Evolutionary conservation across 2,113 vertebrate species (phyloP).

Genomic region (Muntiacus muntjak): DNA sequence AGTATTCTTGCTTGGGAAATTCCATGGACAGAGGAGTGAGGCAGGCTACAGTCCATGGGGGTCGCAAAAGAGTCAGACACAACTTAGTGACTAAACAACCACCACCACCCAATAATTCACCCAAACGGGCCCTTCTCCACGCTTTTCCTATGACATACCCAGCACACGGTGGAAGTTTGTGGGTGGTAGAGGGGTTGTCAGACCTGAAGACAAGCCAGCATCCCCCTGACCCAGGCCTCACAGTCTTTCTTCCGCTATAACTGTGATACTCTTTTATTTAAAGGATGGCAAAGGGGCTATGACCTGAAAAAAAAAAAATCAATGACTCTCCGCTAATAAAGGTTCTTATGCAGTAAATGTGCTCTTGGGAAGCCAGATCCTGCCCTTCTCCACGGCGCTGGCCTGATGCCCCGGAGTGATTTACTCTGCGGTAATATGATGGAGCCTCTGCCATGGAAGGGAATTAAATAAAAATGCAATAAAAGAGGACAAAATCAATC

Average conservation of each 20-base stretch:
- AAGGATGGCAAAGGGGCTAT: constrained; percentile 74
- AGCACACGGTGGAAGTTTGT: background rate
- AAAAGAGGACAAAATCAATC: constrained; percentile 99
- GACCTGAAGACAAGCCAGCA: background rate
- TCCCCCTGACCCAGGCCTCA: background rate
- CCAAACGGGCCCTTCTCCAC: background rate
- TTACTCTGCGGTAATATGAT: constrained; percentile 84
- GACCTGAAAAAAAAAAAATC: constrained; percentile 79
- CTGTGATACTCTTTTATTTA: constrained; percentile 68
- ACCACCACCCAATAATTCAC: background rate
- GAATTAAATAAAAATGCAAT: constrained; percentile 99
- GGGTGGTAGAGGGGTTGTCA: background rate
- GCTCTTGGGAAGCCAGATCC: constrained; percentile 79
- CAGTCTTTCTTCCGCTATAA: constrained; percentile 23
- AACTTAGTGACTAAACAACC: background rate
- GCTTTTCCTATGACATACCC: fast-evolving
- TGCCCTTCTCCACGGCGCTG: constrained; percentile 79
- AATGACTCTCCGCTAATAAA: constrained; percentile 82
- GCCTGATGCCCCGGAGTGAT: constrained; percentile 83
- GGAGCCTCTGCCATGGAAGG: constrained; percentile 85
- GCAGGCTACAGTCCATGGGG: background rate
- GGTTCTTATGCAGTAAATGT: constrained; percentile 82
- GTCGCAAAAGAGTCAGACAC: background rate
- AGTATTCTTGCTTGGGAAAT: background rate
- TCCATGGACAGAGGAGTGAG: background rate